These are phyloP conservation scores for Ornithoptera alexandrae DNA, from an alignment of 2,888 invertebrate genomes.

Conservation along the genomic window DNA sequence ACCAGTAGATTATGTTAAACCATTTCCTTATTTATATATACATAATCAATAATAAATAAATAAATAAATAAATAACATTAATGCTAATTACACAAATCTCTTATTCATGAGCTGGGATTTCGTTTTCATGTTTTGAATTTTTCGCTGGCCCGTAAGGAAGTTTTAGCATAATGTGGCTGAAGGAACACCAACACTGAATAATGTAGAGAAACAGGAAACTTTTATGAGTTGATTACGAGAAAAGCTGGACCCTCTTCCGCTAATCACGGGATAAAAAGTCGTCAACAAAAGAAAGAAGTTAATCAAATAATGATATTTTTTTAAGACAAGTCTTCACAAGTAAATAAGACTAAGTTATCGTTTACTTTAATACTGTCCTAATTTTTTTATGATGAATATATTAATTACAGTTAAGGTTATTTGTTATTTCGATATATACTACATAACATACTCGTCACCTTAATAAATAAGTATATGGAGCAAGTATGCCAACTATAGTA, in stretches of 20 bases:
- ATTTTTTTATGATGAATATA: no score
- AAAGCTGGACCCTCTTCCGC: neutral
- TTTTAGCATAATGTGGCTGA: slow-evolving; percentile 9
- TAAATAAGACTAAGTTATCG: neutral
- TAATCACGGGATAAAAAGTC: neutral
- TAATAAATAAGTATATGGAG: no score
- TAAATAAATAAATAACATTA: neutral
- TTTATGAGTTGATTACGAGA: slow-evolving; percentile 1
- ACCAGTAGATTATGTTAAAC: neutral
- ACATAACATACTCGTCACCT: no score
- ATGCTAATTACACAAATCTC: neutral
- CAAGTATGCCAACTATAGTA: no score
- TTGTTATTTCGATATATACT: no score
- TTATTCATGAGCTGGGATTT: neutral
- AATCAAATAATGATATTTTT: neutral
- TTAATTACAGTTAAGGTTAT: no score
- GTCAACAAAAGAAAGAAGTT: neutral
- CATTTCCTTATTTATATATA: neutral
- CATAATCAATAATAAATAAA: neutral
- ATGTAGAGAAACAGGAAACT: slow-evolving; percentile 11
- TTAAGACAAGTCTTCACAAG: neutral
- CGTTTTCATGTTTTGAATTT: slow-evolving; percentile 16
- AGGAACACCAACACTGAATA: slow-evolving; percentile 19
- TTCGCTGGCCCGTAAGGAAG: slow-evolving; percentile 1
- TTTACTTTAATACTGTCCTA: no score